Evolutionary conservation across 2,113 vertebrate species (phyloP), one percentile per base, ranked within the genome.

Genomic region (Sitta europaea): DNA sequence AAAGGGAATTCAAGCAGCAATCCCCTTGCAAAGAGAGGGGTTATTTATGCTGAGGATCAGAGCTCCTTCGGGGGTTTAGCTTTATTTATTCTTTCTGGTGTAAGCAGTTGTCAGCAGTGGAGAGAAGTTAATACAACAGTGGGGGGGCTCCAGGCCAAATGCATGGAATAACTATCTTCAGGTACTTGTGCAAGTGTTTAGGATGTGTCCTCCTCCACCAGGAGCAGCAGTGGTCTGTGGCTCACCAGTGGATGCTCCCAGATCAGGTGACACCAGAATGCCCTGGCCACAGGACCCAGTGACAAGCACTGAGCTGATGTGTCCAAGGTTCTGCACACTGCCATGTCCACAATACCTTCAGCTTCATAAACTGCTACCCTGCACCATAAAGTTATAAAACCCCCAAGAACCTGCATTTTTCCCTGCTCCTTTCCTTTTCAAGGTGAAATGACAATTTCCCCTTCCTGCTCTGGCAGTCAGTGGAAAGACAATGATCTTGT

Each of bases 321-420:
- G 18, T 42, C 36, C 3, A 1, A 12, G 27, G 33, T 8, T 29
- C 40, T 72, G 15, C 7, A 4, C 5, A 1, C 23, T 10, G 11
- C 0, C 0, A 40, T 17, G 20, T 45, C 62, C 4, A 1, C 0
- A 0, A n/a, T 57, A 70, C n/a, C 19, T 80, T 94, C 42, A 55
- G 58, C 58, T 48, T 27, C 24, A 19, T n/a, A 65, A 84, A 65
- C 31, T 73, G 15, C n/a, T 73, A 12, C 33, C 29, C 15, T 15
- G 15, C 14, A 3, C n/a, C 67, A 40, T 23, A 25, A 59, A 76
- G 36, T 61, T 33, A 53, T 59, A 8, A 47, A 63, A 50, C 5
- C 28, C 21, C 3, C 48, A 59, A 54, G 9, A 61, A 33, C 4
- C 14, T 61, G 5, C 6, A 43, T 75, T 82, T 65, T 72, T 4